A percentile compares a stretch with the other conserved stretches of the same genome.
Evolutionary conservation across 2,888 invertebrate genomes (phyloP).

Genomic region (Meandrusa payeni): DNA sequence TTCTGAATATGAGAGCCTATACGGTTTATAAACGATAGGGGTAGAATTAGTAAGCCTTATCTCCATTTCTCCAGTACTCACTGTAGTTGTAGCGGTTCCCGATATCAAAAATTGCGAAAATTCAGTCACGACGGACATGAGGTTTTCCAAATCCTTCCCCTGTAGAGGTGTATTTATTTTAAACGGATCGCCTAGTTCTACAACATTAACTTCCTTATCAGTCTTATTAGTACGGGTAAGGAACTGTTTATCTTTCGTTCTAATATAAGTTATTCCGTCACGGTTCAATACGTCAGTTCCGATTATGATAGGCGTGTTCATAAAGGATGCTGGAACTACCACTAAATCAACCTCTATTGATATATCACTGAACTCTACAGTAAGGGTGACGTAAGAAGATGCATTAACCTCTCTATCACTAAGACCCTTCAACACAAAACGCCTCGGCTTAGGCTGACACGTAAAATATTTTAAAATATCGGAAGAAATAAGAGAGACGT

Average conservation of each 20-base stretch:
- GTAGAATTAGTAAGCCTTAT: conserved; percentile 18
- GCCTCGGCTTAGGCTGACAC: no score
- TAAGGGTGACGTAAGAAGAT: no score
- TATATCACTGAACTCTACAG: no score
- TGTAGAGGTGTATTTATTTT: conserved; percentile 15
- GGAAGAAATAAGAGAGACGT: no score
- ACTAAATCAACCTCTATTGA: background rate
- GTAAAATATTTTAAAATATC: no score
- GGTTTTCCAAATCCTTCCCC: conserved; percentile 6
- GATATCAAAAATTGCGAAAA: conserved; percentile 21
- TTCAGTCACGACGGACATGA: conserved; percentile 19
- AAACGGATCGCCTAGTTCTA: background rate
- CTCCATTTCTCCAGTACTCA: conserved; percentile 23
- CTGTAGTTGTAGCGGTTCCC: conserved; percentile 24
- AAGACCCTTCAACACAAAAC: no score
- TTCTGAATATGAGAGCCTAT: conserved; percentile 30
- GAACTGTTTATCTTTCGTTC: conserved; percentile 26
- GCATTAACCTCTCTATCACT: no score
- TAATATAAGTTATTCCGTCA: conserved; percentile 17
- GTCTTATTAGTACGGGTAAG: conserved; percentile 4
- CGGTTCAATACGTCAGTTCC: conserved; percentile 1
- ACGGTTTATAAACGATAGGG: conserved; percentile 32
- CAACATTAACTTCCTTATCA: background rate
- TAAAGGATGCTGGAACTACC: no score
- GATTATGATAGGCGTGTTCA: no score